Evolutionary conservation across 1,140 invertebrate genomes (phyloP).

Genomic region (Octopus bimaculoides): DNA sequence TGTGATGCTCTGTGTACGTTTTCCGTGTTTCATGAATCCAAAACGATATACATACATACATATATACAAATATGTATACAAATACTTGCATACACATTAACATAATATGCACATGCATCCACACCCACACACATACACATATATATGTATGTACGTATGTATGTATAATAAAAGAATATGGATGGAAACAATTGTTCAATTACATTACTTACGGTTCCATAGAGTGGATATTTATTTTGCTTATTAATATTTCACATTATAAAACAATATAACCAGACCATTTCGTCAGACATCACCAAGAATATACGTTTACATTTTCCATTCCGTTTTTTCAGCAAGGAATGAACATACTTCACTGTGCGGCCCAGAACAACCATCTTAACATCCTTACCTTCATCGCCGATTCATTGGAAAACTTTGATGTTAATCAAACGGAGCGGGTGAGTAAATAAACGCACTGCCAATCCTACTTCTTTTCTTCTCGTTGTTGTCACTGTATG

Average conservation of each 20-base stretch:
- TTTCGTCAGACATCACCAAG: too few relatives aligned
- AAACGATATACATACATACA: background rate
- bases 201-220: too few relatives aligned
- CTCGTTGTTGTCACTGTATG: too few relatives aligned
- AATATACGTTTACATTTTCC: background rate
- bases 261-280: too few relatives aligned
- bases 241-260: too few relatives aligned
- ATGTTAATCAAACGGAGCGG: constrained; percentile 65
- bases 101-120: background rate
- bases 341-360: constrained; percentile 69
- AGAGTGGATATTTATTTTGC: too few relatives aligned
- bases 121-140: background rate
- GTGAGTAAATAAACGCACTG: constrained; percentile 45
- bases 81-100: background rate
- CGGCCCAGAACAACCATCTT: constrained; percentile 66
- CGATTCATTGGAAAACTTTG: constrained; percentile 63
- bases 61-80: background rate
- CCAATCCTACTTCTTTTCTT: too few relatives aligned
- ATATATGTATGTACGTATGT: background rate
- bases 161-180: background rate
- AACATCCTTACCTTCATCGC: constrained; percentile 65
- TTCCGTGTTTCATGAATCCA: too few relatives aligned
- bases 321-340: constrained; percentile 63
- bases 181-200: too few relatives aligned
- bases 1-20: too few relatives aligned